Evolutionary conservation across 2,797 vertebrate genomes (phyloP).

Genomic region (Carapus acus): DNA sequence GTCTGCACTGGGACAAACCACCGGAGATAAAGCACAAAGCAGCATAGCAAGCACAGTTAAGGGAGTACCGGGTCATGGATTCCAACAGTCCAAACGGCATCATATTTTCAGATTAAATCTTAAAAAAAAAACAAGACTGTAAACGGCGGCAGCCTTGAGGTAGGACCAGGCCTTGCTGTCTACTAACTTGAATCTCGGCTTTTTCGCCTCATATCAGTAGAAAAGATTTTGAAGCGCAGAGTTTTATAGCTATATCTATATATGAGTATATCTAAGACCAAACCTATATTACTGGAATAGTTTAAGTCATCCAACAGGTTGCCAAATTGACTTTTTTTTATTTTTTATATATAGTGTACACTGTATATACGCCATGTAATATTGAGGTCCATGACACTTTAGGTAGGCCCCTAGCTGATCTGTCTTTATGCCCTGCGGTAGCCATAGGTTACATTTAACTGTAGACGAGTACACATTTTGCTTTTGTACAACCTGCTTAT

Average conservation of each 20-base stretch:
- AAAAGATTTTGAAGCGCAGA: conserved; percentile 56
- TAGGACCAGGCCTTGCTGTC: conserved; percentile 46
- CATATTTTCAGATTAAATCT: neutral
- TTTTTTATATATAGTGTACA: conserved; percentile 33
- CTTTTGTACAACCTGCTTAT: conserved; percentile 31
- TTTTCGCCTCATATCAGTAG: conserved; percentile 1
- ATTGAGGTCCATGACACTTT: conserved; percentile 68
- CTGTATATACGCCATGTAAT: conserved; percentile 54
- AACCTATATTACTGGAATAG: conserved; percentile 67
- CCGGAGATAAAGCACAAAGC: conserved; percentile 61
- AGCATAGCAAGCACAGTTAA: conserved; percentile 54
- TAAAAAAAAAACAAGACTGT: conserved; percentile 9
- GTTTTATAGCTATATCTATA: conserved; percentile 60
- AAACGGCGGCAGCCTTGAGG: conserved; percentile 6
- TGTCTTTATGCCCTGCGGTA: conserved; percentile 52
- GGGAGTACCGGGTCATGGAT: neutral
- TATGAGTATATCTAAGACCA: conserved; percentile 69
- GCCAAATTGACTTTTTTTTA: conserved; percentile 55
- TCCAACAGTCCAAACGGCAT: conserved; percentile 10
- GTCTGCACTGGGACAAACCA: conserved; percentile 75
- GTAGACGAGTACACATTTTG: conserved; percentile 61
- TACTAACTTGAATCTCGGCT: conserved; percentile 72
- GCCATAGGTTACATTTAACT: conserved; percentile 70
- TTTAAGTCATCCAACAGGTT: conserved; percentile 52
- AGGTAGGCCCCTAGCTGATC: conserved; percentile 54